Percentiles rank a stretch among this genome's conserved stretches.
Conservation (phyloP, 2,797 vertebrate genomes). For the Etheostoma perlongum region DNA sequence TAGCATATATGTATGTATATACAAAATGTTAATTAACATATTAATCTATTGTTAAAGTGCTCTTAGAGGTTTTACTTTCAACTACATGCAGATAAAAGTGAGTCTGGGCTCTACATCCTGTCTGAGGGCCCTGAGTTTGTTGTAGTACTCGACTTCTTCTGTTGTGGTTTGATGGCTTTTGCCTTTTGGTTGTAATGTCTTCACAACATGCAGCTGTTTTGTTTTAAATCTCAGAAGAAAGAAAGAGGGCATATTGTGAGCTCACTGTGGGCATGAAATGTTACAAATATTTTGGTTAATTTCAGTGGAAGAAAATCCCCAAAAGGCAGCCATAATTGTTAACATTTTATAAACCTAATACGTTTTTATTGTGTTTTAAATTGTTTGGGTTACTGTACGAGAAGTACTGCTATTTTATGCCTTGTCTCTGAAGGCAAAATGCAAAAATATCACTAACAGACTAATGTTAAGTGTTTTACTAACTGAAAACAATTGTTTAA, state of each 20-base stretch:
- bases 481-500: slow-evolving; percentile 24
- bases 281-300: slow-evolving; percentile 1
- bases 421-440: slow-evolving; percentile 18
- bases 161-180: slow-evolving; percentile 42
- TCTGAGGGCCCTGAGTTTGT: slow-evolving; percentile 13
- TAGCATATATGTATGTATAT: too few relatives aligned
- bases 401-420: neutral
- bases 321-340: neutral
- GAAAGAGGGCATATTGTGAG: neutral
- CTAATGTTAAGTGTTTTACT: neutral
- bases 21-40: too few relatives aligned
- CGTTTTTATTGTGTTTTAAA: neutral
- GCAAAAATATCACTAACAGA: neutral
- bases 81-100: slow-evolving; percentile 10
- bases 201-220: slow-evolving; percentile 14
- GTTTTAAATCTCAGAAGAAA: slow-evolving; percentile 32
- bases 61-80: slow-evolving; percentile 5
- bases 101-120: slow-evolving; percentile 34
- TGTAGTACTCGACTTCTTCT: slow-evolving; percentile 14
- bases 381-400: neutral
- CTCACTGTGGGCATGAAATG: slow-evolving; percentile 5
- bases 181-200: slow-evolving; percentile 21
- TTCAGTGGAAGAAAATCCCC: neutral
- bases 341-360: neutral
- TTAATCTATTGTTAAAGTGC: neutral